Base-by-base conservation (phyloP, 1,140 invertebrate species). In the Macrosteles quadrilineatus region DNA sequence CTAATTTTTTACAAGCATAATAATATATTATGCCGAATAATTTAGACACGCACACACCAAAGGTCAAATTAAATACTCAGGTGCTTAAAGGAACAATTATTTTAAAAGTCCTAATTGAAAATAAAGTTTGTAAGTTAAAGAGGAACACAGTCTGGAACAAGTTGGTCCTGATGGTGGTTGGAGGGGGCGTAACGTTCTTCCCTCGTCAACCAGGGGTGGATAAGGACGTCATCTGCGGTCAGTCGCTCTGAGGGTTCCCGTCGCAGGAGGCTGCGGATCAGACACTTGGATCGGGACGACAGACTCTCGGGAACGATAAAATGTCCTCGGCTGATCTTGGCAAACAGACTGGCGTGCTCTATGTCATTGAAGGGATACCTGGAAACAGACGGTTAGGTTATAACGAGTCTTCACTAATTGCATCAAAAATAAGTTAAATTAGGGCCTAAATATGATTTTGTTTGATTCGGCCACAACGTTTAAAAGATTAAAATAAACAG, bases 291-390 rank as follows among this genome's bases (percentile, higher is more conserved):
- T 21, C 90, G 85, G n/a, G 91, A 88, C 53, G 92, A 92, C 19
- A 98, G 78, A 75, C 86, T 87, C 71, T 96, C 93, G 1, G 96
- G 96, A 66, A 98, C 89, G 9, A 89, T 87, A 79, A 93, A 97
- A 75, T 91, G 90, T 1, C 95, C 94, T 57, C 92, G 87, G 0
- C 93, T 89, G 73, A 98, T 98, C 80, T 97, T 96, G 23, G 90
- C 89, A 78, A 98, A 98, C 23, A 98, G 84, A 55, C 88, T 90
- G 55, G 89, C 88, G 74, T 96, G 95, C 77, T 95, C 93, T 11
- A 88, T 88, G 80, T 97, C 96, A 81, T 96, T 96, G 84, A 99
- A 98, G 25, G 96, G 96, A 86, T 98, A 99, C 79, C 90, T 91
- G 84, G 3, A 86, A 80, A 78, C 79, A 81, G 78, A 78, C n/a